Evolutionary conservation across 2,888 invertebrate genomes (phyloP).

Genomic region (Rhingia rostrata): DNA sequence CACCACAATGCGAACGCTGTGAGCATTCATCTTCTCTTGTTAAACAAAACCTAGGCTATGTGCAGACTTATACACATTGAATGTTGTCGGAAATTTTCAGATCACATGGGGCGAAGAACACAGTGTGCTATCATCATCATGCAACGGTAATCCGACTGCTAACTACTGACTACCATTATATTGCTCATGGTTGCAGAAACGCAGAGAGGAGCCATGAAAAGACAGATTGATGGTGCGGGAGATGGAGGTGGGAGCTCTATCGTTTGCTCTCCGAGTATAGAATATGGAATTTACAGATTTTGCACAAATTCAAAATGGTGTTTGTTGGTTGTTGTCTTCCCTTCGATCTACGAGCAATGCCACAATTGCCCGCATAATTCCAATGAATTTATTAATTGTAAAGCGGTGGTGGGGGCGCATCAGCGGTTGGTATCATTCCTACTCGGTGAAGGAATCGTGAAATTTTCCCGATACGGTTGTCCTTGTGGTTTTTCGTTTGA

Average conservation of each 20-base stretch:
- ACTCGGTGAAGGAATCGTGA: conserved; percentile 20
- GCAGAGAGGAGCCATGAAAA: not conserved
- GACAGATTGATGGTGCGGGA: not conserved
- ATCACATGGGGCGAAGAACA: conserved; percentile 6
- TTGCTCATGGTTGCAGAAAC: conserved; percentile 19
- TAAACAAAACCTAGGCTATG: conserved; percentile 47
- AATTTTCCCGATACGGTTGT: not conserved
- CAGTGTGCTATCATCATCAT: conserved; percentile 35
- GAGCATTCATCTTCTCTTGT: conserved; percentile 50
- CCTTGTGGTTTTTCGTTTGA: not conserved
- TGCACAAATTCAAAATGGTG: conserved; percentile 38
- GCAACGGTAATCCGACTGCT: conserved; percentile 52
- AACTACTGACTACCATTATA: conserved; percentile 37
- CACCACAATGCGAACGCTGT: not conserved
- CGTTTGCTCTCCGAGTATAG: not conserved
- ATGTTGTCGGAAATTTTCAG: conserved; percentile 28
- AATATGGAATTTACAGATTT: conserved; percentile 29
- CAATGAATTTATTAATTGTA: conserved; percentile 57
- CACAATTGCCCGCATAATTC: conserved; percentile 36
- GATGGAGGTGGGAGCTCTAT: not conserved
- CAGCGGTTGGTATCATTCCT: not conserved
- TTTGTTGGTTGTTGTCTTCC: conserved; percentile 6
- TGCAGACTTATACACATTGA: not conserved
- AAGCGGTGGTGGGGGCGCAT: conserved; percentile 18
- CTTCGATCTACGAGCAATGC: not conserved